Evolutionary conservation across 2,113 vertebrate species (phyloP).

Genomic region (Eurystomus gularis): DNA sequence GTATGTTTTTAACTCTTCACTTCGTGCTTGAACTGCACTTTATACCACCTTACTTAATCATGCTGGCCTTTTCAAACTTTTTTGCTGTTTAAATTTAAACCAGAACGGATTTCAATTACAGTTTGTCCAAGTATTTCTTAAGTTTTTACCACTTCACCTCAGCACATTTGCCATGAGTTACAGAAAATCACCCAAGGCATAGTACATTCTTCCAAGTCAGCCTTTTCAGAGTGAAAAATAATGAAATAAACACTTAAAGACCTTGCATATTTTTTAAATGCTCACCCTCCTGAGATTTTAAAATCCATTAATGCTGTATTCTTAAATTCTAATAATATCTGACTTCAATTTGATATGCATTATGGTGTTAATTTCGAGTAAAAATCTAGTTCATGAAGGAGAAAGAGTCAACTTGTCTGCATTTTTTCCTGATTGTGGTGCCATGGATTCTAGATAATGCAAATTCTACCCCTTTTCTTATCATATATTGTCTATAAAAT

Average conservation of each 20-base stretch:
- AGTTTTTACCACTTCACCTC: slow-evolving; percentile 4
- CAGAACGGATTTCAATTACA: slow-evolving; percentile 24
- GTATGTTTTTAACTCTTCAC: not conserved
- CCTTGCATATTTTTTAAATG: not conserved
- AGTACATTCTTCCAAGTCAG: not conserved
- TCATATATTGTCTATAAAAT: not conserved
- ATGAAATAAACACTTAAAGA: not conserved
- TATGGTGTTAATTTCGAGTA: not conserved
- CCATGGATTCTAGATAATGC: not conserved
- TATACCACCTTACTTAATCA: slow-evolving; percentile 25
- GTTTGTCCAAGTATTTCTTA: slow-evolving; percentile 26
- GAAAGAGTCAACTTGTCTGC: accelerated
- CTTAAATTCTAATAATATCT: not conserved
- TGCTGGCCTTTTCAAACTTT: not conserved
- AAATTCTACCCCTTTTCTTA: not conserved
- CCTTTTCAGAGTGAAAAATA: not conserved
- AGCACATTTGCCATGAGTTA: not conserved
- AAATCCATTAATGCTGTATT: not conserved
- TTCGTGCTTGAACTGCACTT: not conserved
- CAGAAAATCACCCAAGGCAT: not conserved
- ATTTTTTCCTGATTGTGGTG: not conserved
- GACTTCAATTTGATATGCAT: not conserved
- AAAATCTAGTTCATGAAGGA: not conserved
- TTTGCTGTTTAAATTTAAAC: slow-evolving; percentile 33
- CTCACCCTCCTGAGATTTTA: not conserved